Conservation (phyloP, 1,140 invertebrate genomes). For the Listronotus oregonensis region DNA sequence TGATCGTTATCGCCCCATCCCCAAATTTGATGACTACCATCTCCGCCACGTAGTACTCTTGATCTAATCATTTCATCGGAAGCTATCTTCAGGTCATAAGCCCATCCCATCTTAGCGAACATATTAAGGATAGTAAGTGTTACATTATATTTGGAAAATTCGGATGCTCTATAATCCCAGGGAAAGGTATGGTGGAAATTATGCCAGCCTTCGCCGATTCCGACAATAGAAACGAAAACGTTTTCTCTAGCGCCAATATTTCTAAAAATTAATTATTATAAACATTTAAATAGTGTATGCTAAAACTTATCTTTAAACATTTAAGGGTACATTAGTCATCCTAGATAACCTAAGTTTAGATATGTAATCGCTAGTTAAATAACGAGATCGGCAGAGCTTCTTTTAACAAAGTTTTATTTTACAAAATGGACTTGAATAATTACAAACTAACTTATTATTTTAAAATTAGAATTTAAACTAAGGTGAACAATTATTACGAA, state of each 20-base stretch:
- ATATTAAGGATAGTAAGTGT: not conserved
- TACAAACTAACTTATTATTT: too few species aligned
- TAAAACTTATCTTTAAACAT: too few species aligned
- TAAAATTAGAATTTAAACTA: too few species aligned
- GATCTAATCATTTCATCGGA: conserved; percentile 71
- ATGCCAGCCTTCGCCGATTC: too few species aligned
- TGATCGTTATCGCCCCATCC: conserved; percentile 62
- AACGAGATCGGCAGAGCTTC: too few species aligned
- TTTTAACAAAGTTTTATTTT: too few species aligned
- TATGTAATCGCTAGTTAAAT: too few species aligned
- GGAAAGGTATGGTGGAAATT: conserved; percentile 97
- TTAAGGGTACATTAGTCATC: too few species aligned
- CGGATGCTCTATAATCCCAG: conserved; percentile 89
- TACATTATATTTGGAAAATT: conserved; percentile 66
- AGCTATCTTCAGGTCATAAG: conserved; percentile 86
- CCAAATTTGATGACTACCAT: conserved; percentile 52
- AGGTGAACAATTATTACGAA: too few species aligned
- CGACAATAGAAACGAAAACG: conserved; percentile 72
- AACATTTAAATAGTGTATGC: too few species aligned
- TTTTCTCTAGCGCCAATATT: conserved; percentile 79
- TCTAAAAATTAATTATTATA: conserved; percentile 53
- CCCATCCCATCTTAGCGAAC: conserved; percentile 70
- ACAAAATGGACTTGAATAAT: too few species aligned
- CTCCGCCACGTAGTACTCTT: conserved; percentile 68
- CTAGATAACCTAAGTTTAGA: too few species aligned